Conservation (phyloP, 2,113 vertebrate species). For the Phaethornis superciliosus region DNA sequence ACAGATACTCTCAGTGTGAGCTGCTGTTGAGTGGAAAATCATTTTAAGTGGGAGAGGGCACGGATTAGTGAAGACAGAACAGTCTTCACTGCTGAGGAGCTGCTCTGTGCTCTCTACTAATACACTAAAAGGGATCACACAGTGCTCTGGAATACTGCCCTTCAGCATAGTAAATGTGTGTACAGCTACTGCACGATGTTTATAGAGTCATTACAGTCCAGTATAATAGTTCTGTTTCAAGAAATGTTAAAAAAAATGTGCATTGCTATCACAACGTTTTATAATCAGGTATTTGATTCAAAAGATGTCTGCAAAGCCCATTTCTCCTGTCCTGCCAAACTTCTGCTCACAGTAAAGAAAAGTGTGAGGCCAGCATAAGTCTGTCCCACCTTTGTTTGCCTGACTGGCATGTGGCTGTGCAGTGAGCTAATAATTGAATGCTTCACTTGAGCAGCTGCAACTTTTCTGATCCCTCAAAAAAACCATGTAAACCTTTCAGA, state of each 20-base stretch:
- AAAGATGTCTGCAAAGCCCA: background rate
- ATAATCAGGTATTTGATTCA: background rate
- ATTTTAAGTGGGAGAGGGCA: background rate
- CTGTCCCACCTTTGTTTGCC: background rate
- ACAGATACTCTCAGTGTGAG: background rate
- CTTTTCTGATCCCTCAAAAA: background rate
- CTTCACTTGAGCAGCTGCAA: background rate
- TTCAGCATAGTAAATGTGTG: background rate
- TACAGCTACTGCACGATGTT: background rate
- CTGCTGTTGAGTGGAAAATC: background rate
- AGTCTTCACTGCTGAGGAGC: background rate
- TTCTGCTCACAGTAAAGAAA: background rate
- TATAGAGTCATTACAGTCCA: background rate
- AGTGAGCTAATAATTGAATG: conserved; percentile 23
- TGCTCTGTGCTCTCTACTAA: background rate
- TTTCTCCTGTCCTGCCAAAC: background rate
- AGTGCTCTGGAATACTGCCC: background rate
- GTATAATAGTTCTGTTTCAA: background rate
- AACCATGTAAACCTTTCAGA: background rate
- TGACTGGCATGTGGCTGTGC: background rate
- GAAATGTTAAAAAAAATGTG: background rate
- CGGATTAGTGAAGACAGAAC: no score
- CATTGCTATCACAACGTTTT: background rate
- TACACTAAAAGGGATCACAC: background rate
- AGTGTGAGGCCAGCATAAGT: background rate